These are phyloP conservation scores for Rhagoletis zephyria DNA, from an alignment of 1,140 invertebrate genomes.

Conservation along the genomic window DNA sequence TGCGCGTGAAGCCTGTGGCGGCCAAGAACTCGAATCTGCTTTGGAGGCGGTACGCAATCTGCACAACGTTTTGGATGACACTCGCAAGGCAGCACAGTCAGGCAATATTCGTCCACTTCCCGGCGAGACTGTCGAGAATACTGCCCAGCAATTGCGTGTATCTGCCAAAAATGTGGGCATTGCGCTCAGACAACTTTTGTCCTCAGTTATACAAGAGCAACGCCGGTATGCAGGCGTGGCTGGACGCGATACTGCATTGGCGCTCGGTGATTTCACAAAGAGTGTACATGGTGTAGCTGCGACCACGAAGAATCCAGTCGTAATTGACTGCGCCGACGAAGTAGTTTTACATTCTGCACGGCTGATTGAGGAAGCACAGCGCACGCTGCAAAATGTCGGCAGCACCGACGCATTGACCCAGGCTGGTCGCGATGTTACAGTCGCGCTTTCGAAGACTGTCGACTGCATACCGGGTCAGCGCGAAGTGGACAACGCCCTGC, in stretches of 20 bases:
- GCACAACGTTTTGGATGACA: slow-evolving; percentile 86
- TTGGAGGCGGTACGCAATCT: slow-evolving; percentile 86
- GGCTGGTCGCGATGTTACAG: slow-evolving; percentile 76
- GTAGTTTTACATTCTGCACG: slow-evolving; percentile 84
- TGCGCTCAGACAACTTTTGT: slow-evolving; percentile 86
- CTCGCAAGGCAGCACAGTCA: slow-evolving; percentile 82
- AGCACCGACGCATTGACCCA: slow-evolving; percentile 77
- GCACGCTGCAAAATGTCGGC: slow-evolving; percentile 78
- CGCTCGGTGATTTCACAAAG: slow-evolving; percentile 81
- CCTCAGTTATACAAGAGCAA: slow-evolving; percentile 88
- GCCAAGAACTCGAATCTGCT: slow-evolving; percentile 88
- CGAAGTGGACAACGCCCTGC: slow-evolving; percentile 90
- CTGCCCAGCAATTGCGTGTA: slow-evolving; percentile 81
- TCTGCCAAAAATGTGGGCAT: slow-evolving; percentile 79
- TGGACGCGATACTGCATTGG: slow-evolving; percentile 85
- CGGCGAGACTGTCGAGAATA: slow-evolving; percentile 87
- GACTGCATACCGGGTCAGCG: slow-evolving; percentile 90
- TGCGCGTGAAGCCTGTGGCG: slow-evolving; percentile 89
- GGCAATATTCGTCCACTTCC: slow-evolving; percentile 86
- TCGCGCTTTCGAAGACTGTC: slow-evolving; percentile 76
- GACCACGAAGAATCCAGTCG: slow-evolving; percentile 72
- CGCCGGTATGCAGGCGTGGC: slow-evolving; percentile 87
- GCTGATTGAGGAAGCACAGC: slow-evolving; percentile 85
- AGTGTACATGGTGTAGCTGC: slow-evolving; percentile 83
- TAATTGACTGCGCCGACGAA: slow-evolving; percentile 83